Base-by-base conservation (phyloP, 92 coral and sea anemone genomes). In the Bergia sp. region DNA sequence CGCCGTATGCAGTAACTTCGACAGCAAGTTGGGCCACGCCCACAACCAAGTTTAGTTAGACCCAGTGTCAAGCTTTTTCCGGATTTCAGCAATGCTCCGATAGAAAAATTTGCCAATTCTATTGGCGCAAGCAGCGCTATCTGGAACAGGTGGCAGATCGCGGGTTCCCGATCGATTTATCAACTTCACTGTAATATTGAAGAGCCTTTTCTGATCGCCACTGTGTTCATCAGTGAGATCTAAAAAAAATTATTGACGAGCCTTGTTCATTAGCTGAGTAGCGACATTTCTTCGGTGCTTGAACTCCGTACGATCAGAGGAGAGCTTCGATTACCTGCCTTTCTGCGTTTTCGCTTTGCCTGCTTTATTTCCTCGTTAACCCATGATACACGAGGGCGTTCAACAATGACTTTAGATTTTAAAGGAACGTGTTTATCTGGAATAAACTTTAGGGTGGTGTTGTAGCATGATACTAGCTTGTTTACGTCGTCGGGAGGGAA, bases 101-200 rank as follows among this genome's bases (percentile, higher is more conserved):
- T 80, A 82, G 53, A 89, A 89, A 67, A 38, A 89, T 11, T 45
- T 89, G 82, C 91, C 88, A 37, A 89, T 89, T 29, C 71, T 82
- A 57, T 45, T 89, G 36, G 91, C 91, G n/a, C 87, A 89, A 0
- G 29, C 67, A 37, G 77, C 87, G 67, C 49, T 79, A 16, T 89
- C 29, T 47, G 67, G 80, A 13, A 71, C 86, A 11, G 91, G 75
- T 81, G 87, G 91, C 2, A 89, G 81, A 81, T 81, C 91, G 23
- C 86, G 65, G 55, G 81, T 20, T 40, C 77, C 86, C 5, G 86
- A 81, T n/a, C 79, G 91, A 53, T 81, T 81, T 57, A 89, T 7
- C 77, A 89, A 71, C 78, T 81, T 47, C 91, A 61, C 71, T 3
- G 86, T 86, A 2, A 73, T 29, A 57, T 76, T 86, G 69, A 86